phyloP scores from a whole-genome alignment of 2,797 vertebrate species.

The Acestrorhynchus altus region DNA sequence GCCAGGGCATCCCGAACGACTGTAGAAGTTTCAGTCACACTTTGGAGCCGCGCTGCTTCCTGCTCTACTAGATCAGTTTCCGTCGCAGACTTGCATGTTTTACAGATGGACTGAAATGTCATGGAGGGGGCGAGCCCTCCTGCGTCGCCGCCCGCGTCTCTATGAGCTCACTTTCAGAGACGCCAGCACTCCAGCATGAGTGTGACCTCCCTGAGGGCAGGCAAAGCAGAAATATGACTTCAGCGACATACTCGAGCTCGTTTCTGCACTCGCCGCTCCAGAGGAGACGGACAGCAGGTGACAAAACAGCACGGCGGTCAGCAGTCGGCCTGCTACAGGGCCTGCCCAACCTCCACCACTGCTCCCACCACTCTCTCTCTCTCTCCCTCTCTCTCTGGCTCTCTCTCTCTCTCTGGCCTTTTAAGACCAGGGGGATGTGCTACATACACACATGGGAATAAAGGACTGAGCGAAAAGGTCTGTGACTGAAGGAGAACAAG shows the following conservation, averaged over 20 bases:
- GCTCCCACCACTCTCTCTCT: background rate
- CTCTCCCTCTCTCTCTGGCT: background rate
- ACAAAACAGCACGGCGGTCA: conserved; percentile 27
- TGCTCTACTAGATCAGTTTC: too few relatives aligned
- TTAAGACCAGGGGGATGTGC: background rate
- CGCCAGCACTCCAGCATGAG: conserved; percentile 54
- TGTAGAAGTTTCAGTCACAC: background rate
- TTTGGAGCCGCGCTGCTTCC: background rate
- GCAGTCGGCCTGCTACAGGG: background rate
- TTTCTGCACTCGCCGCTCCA: conserved; percentile 39
- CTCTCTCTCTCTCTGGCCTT: background rate
- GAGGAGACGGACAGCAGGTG: conserved; percentile 43
- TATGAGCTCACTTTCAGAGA: conserved; percentile 59
- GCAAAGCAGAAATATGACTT: conserved; percentile 61
- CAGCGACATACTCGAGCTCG: conserved; percentile 56
- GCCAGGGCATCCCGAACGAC: background rate
- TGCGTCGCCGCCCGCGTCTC: conserved; percentile 45
- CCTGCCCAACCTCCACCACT: conserved; percentile 5
- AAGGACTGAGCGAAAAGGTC: background rate
- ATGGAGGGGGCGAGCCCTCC: conserved; percentile 48
- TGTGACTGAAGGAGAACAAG: background rate
- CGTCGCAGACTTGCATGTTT: background rate
- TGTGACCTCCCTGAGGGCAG: conserved; percentile 59
- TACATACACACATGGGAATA: background rate
- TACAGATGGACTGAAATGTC: conserved; percentile 40